Evolutionary conservation across 2,888 invertebrate species (phyloP), one percentile per base, ranked within the genome.

Genomic region (Agrypnus murinus): DNA sequence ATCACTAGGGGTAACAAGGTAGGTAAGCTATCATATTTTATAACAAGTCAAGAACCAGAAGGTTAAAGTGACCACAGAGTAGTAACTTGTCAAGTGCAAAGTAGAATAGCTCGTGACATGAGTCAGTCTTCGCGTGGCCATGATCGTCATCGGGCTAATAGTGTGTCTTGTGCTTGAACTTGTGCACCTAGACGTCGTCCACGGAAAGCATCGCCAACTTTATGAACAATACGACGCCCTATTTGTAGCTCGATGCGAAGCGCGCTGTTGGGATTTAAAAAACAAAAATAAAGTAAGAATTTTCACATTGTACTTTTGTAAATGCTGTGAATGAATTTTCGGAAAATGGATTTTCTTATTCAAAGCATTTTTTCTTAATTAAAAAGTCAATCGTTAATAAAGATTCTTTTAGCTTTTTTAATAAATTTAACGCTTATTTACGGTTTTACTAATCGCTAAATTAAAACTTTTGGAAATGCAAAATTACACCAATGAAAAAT

Each of bases 201-300:
- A 74, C 84, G 86, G 77, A 81, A 84, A 75, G 81, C 77, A 86
- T 36, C 86, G 87, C 74, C 81, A 85, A 53, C 86, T 87, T 75
- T 84, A 86, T 34, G 89, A 88, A 69, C 87, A 85, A 60, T 83
- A 86, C 76, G 87, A 87, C 75, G 80, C 89, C 10, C 81, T 91
- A 69, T 87, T 88, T 60, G 88, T 88, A 65, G 89, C 90, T n/a
- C 86, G 89, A 74, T 91, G 91, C 80, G 90, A 90, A 75, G 86
- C 90, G 15, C 86, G 86, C 74, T 91, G 91, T 79, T 86, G 86
- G 75, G 87, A 87, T 63, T 65, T 73, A 19, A 72, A 75, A 57
- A 75, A 77, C 67, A 78, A 76, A 71, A 77, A 74, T 53, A 72
- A 76, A 72, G 81, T 81, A 36, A 55, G 36, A 15, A 6, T 9